Evolutionary conservation across 2,113 vertebrate species (phyloP).

Genomic region (Silurus asotus): DNA sequence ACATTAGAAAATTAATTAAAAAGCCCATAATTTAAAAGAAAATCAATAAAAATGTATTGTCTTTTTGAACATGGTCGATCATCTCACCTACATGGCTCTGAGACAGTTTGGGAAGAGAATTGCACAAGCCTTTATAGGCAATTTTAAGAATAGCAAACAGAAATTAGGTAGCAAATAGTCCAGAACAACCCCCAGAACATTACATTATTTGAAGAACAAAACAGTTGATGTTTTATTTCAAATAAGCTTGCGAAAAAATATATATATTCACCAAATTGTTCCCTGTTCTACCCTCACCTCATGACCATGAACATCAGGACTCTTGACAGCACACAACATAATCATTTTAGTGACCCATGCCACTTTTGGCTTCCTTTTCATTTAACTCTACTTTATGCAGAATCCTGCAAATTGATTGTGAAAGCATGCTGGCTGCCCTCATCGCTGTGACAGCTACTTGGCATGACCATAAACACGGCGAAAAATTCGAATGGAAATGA

Average conservation of each 20-base stretch:
- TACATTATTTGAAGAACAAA: background rate
- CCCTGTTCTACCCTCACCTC: background rate
- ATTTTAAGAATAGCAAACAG: background rate
- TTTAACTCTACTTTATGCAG: background rate
- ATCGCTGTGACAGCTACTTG: constrained; percentile 33
- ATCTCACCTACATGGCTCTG: background rate
- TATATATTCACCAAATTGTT: background rate
- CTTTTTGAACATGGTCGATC: background rate
- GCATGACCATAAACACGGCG: constrained; percentile 25
- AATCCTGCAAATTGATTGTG: constrained; percentile 8
- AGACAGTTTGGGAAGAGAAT: background rate
- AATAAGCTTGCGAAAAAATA: too few species aligned
- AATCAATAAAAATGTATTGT: background rate
- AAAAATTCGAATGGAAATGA: background rate
- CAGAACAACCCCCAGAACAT: background rate
- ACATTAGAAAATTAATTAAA: too few species aligned
- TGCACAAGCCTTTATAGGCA: background rate
- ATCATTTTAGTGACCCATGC: background rate
- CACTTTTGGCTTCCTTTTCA: background rate
- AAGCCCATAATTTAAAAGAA: too few species aligned
- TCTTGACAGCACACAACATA: background rate
- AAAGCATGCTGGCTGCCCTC: background rate
- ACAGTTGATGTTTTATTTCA: background rate
- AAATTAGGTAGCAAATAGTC: background rate
- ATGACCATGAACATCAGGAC: background rate